A percentile compares a stretch with the other conserved stretches of the same genome.
These are phyloP conservation scores for Mythimna albipuncta DNA, from an alignment of 2,888 invertebrate genomes.

Conservation along the genomic window DNA sequence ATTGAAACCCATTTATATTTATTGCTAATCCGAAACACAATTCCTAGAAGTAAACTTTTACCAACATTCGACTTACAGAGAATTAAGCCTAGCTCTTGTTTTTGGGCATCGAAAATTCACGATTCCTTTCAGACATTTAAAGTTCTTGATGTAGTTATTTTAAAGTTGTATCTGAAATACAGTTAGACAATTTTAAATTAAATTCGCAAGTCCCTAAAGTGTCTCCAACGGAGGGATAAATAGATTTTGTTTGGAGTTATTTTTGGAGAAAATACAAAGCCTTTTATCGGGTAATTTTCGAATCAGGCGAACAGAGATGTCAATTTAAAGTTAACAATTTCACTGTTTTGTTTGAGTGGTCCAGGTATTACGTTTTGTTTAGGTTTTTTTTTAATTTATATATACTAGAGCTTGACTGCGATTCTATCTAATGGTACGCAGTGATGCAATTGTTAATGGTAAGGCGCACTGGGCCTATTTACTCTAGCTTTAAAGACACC, in stretches of 20 bases:
- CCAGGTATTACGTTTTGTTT: no score
- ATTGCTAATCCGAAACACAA: slow-evolving; percentile 27
- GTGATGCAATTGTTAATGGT: no score
- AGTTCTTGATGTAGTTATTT: slow-evolving; percentile 53
- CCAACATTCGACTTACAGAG: slow-evolving; percentile 45
- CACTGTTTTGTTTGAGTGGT: background rate
- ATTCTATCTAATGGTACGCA: no score
- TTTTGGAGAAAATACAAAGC: slow-evolving; percentile 34
- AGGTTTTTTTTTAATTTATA: no score
- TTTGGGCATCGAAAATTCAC: slow-evolving; percentile 27
- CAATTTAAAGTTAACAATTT: background rate
- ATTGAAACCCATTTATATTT: background rate
- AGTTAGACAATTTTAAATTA: slow-evolving; percentile 42
- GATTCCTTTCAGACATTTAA: slow-evolving; percentile 39
- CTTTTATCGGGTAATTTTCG: slow-evolving; percentile 1
- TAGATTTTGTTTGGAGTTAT: slow-evolving; percentile 40
- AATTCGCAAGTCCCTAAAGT: slow-evolving; percentile 46
- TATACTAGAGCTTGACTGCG: no score
- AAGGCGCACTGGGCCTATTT: no score
- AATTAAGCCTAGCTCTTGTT: slow-evolving; percentile 39
- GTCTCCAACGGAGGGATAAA: slow-evolving; percentile 38
- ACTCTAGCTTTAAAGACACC: no score
- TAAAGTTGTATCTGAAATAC: slow-evolving; percentile 49
- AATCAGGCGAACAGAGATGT: background rate
- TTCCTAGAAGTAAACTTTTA: slow-evolving; percentile 28